Evolutionary conservation across 2,888 invertebrate genomes (phyloP), one percentile per base, ranked within the genome.

Genomic region (Xylocampa areola): DNA sequence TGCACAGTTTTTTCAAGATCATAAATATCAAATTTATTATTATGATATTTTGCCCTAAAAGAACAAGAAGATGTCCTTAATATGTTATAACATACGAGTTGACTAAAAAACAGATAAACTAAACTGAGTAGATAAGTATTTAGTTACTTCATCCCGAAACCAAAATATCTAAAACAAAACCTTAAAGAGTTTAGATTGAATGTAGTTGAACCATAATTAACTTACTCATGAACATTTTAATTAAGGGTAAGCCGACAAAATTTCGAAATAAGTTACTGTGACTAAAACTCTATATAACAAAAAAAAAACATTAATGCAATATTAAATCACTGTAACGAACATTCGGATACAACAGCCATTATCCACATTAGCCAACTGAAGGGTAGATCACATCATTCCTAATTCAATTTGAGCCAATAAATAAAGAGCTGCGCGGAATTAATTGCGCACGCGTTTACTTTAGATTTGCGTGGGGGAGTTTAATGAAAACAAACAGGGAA

Each of bases 351-450:
- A 55, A 44, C 47, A 11, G 32, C 57, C 53, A 47, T 45, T 58
- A 69, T 36, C 17, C 25, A 39, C 39, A 65, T 37, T 49, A 33
- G 41, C 44, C 37, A 47, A 51, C 50, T 19, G 32, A 30, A 58
- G 66, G 71, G 70, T 68, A 71, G 73, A 74, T 72, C 53, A 58
- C 43, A 69, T 73, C 71, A 58, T 70, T 71, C 68, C 54, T 69
- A 72, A 74, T 73, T 73, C 69, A 73, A 74, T 73, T 72, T 67
- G 43, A 47, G 52, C 66, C 63, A 71, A 74, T 73, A 64, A 73
- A 71, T 65, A 68, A 61, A 23, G 69, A 58, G 44, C 49, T 48
- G 11, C 13, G 65, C 53, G 5, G 32, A 69, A 69, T 69, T 66
- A 69, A 69, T 58, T 69, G 69, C 66, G 66, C 69, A 41, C 40